Evolutionary conservation across 2,113 vertebrate genomes (phyloP).

Genomic region (Pelecanoides urinatrix): DNA sequence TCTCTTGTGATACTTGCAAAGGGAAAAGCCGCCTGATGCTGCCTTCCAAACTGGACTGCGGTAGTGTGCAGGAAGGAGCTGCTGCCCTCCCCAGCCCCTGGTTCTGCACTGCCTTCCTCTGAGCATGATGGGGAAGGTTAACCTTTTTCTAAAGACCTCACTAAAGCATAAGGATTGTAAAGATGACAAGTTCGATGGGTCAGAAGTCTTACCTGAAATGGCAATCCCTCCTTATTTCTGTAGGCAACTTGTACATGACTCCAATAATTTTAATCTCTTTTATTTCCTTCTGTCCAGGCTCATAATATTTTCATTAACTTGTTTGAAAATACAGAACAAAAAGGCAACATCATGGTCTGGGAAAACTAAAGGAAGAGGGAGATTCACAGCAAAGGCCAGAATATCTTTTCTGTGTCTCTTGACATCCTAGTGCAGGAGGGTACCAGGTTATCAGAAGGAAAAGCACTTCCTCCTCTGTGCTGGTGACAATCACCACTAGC

Average conservation of each 20-base stretch:
- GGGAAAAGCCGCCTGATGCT: background rate
- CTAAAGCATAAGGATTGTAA: background rate
- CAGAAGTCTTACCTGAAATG: background rate
- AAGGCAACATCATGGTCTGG: accelerated
- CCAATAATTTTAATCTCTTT: background rate
- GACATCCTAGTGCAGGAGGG: background rate
- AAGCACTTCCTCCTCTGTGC: background rate
- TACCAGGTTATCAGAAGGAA: background rate
- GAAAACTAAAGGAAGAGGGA: background rate
- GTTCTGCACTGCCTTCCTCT: background rate
- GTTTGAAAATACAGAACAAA: background rate
- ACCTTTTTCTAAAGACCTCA: background rate
- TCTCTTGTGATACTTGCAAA: background rate
- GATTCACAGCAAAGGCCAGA: background rate
- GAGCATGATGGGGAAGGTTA: too few species aligned
- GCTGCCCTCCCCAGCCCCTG: background rate
- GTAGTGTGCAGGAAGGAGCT: too few species aligned
- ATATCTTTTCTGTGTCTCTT: background rate
- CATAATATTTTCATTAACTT: background rate
- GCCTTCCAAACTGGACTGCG: background rate
- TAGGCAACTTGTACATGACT: background rate
- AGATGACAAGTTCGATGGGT: background rate
- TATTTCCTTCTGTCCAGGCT: background rate
- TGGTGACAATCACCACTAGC: background rate
- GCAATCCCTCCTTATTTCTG: background rate